A percentile compares a stretch with the other conserved stretches of the same genome.
phyloP scores from a whole-genome alignment of 2,888 invertebrate genomes.

The Eudasyphora cyanicolor region DNA sequence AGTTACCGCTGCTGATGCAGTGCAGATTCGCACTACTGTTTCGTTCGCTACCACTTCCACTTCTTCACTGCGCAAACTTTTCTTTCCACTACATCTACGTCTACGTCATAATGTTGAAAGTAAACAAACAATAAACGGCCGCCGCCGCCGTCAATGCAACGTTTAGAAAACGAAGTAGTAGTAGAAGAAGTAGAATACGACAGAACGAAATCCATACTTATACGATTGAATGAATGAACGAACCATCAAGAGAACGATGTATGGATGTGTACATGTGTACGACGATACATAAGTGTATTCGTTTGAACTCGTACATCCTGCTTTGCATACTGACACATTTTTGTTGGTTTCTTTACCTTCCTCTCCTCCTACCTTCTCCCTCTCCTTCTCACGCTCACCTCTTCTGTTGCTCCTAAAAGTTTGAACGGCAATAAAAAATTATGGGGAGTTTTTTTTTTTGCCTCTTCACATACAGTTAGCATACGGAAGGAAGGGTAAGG shows the following conservation, averaged over 20 bases:
- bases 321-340: constrained; percentile 62
- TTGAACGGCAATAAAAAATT: neutral
- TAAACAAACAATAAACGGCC: no score
- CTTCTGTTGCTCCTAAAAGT: neutral
- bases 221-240: neutral
- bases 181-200: no score
- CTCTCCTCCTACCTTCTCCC: neutral
- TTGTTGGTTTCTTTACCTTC: no score
- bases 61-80: no score
- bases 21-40: no score
- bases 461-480: neutral
- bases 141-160: neutral
- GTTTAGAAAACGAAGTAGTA: neutral
- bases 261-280: no score
- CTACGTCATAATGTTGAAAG: constrained; percentile 21
- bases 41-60: no score
- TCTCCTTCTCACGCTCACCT: neutral
- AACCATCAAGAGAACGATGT: neutral
- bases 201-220: neutral
- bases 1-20: neutral
- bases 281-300: no score
- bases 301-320: constrained; percentile 51
- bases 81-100: neutral
- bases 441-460: neutral
- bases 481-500: no score